Percentiles rank a stretch among this genome's conserved stretches.
Evolutionary conservation across 2,113 vertebrate genomes (phyloP).

Genomic region (Hemibagrus wyckioides): DNA sequence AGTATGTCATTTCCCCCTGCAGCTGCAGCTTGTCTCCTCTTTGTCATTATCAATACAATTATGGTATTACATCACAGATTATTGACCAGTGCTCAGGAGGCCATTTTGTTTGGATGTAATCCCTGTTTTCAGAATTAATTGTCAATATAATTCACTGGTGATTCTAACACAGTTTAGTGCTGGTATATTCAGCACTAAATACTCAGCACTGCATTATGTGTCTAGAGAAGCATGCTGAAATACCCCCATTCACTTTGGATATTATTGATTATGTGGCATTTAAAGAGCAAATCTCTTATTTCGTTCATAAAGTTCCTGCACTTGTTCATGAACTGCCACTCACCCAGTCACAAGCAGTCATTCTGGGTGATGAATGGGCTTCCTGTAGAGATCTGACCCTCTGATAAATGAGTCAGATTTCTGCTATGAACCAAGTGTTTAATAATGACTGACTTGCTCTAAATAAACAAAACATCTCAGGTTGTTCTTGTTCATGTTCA

Average conservation of each 20-base stretch:
- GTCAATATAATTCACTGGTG: constrained; percentile 6
- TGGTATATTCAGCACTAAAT: too few species aligned
- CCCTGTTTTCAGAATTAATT: constrained; percentile 31
- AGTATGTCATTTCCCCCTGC: not conserved
- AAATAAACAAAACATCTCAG: constrained; percentile 15
- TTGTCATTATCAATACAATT: constrained; percentile 55
- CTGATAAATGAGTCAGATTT: constrained; percentile 40
- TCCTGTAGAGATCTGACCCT: constrained; percentile 25
- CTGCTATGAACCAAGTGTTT: constrained; percentile 28
- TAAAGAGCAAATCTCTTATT: constrained; percentile 28
- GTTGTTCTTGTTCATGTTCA: not conserved
- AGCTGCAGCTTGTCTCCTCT: constrained; percentile 19
- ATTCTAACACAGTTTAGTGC: too few species aligned
- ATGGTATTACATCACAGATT: constrained; percentile 47
- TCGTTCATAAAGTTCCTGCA: not conserved
- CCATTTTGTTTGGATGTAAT: constrained; percentile 48
- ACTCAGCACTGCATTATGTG: too few species aligned
- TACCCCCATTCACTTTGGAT: constrained; percentile 1
- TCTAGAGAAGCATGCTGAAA: not conserved
- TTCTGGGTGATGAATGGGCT: constrained; percentile 30
- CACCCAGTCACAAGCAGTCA: constrained; percentile 15
- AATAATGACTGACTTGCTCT: constrained; percentile 5
- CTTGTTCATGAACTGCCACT: constrained; percentile 26
- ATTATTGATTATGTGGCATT: constrained; percentile 29
- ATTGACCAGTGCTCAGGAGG: constrained; percentile 43